These are phyloP conservation scores for Pelvicachromis taeniatus DNA, from an alignment of 2,113 vertebrate genomes.

Conservation along the genomic window DNA sequence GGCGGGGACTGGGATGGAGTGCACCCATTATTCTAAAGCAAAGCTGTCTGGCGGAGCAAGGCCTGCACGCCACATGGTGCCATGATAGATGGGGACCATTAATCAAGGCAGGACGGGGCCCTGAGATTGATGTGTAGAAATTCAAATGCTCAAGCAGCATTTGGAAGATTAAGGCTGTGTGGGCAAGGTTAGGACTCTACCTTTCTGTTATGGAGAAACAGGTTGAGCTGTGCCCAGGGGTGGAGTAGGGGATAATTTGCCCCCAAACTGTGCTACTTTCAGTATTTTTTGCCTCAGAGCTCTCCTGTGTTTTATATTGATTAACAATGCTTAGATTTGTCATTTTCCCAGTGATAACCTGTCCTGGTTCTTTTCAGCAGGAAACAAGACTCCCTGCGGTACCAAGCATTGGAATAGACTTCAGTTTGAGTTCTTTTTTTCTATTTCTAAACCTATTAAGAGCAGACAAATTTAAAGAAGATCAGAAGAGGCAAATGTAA, in stretches of 20 bases:
- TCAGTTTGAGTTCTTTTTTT: neutral
- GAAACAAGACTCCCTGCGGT: neutral
- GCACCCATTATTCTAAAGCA: slow-evolving; percentile 76
- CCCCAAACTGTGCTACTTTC: neutral
- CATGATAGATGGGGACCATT: slow-evolving; percentile 76
- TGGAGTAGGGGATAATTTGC: neutral
- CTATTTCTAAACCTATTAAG: neutral
- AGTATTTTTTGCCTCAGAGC: slow-evolving; percentile 1
- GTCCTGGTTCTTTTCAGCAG: slow-evolving; percentile 4
- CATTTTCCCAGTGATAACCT: slow-evolving; percentile 30
- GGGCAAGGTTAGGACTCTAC: slow-evolving; percentile 63
- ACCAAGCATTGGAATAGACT: neutral
- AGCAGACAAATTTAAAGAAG: neutral
- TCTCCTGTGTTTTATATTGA: neutral
- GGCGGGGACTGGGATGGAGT: slow-evolving; percentile 60
- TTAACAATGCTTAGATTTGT: slow-evolving; percentile 40
- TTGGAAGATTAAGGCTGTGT: slow-evolving; percentile 74
- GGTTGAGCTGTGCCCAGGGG: slow-evolving; percentile 6
- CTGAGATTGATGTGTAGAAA: slow-evolving; percentile 75
- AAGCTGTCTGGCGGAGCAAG: slow-evolving; percentile 68
- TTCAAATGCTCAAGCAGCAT: slow-evolving; percentile 76
- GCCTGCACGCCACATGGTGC: slow-evolving; percentile 61
- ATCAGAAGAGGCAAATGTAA: neutral
- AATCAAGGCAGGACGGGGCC: slow-evolving; percentile 65
- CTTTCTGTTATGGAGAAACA: slow-evolving; percentile 34